Base-by-base conservation (phyloP, 2,888 invertebrate genomes). In the Agonopterix heracliana region DNA sequence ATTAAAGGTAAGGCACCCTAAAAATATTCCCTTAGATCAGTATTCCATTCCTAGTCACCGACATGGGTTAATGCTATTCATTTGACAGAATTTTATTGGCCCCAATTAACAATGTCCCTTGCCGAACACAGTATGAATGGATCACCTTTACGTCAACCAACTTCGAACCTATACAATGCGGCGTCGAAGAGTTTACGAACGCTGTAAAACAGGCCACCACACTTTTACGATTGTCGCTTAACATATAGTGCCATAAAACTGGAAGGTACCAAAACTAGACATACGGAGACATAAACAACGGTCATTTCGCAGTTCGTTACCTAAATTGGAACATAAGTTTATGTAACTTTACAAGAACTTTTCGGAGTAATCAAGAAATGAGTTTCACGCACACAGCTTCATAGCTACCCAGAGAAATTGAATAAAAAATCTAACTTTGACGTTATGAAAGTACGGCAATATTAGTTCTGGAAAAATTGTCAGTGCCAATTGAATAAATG, bases 151-250 rank as follows among this genome's bases (percentile, higher is more conserved):
- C 40, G 45, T 61, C 66, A 64, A 64, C 59, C 63, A 72, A 76
- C 69, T 71, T 73, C 64, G 67, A 66, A 64, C 63, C 66, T 64
- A 75, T 71, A 75, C 74, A 74, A 72, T 72, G 68, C 63, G 67
- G 68, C 72, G 69, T 74, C 57, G 60, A 62, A 63, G 55, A 70
- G 65, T 85, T 84, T 81, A 84, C 76, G 71, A 65, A 68, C 72
- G 72, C 68, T 71, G 74, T 85, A 84, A 84, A 85, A 81, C 81
- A 81, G 71, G 66, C 67, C 73, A 72, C 72, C 66, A 66, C 63
- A 68, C 69, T 78, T 84, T 85, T 86, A 87, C 81, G 83, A 80
- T 62, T 74, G 74, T 67, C 79, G 64, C 78, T 83, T 82, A 84
- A 84, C 80, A 81, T 81, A 82, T 74, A 76, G 72, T 68, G 75